phyloP scores from a whole-genome alignment of 2,113 vertebrate species.

The Oncorhynchus mykiss region DNA sequence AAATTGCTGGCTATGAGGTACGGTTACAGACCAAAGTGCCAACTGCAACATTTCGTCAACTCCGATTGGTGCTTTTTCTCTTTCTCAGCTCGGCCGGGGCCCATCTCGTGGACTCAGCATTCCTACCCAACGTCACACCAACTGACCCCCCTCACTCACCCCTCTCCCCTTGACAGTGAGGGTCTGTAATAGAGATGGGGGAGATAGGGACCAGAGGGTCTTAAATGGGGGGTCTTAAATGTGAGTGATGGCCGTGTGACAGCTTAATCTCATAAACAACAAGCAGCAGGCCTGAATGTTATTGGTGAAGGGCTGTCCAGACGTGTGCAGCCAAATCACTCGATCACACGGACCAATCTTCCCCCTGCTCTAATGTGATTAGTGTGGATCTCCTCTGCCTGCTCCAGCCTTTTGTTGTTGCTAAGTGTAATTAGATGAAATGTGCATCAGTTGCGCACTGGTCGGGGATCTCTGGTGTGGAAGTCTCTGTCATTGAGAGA shows the following conservation, averaged over 20 bases:
- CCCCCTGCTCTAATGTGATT: constrained; percentile 42
- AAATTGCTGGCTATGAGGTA: background rate
- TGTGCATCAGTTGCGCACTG: constrained; percentile 6
- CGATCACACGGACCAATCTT: constrained; percentile 19
- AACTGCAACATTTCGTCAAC: background rate
- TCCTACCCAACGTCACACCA: background rate
- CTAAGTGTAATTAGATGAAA: constrained; percentile 38
- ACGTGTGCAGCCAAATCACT: constrained; percentile 11
- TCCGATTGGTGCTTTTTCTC: background rate
- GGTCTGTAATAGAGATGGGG: background rate
- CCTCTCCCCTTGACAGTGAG: background rate
- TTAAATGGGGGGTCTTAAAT: constrained; percentile 21
- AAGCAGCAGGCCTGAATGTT: background rate
- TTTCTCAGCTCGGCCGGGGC: background rate
- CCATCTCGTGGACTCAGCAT: background rate
- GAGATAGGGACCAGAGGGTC: constrained; percentile 5
- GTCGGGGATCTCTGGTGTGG: background rate
- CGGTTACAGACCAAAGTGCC: background rate
- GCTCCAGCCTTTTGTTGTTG: constrained; percentile 13
- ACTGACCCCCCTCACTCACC: background rate
- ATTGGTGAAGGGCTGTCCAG: background rate
- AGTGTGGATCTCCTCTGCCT: constrained; percentile 21
- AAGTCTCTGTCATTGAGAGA: constrained; percentile 4
- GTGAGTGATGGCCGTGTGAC: constrained; percentile 33
- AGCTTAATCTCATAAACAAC: constrained; percentile 44